A percentile compares a stretch with the other conserved stretches of the same genome.
Evolutionary conservation across 2,113 vertebrate species (phyloP).

Genomic region (Trichechus manatus): DNA sequence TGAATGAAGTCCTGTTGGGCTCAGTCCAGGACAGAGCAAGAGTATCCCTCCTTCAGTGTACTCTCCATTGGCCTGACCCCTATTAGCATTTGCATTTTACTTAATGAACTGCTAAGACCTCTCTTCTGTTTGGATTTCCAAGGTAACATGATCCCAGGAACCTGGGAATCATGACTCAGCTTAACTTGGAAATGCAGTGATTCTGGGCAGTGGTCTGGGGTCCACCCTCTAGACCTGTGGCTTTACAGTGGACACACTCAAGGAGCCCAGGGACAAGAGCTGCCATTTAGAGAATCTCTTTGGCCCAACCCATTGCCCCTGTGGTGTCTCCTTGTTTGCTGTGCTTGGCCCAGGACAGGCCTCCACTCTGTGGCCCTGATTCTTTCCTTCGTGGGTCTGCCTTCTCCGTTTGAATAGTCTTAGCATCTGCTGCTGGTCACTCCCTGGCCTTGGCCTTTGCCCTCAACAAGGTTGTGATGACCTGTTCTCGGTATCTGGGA

Average conservation of each 20-base stretch:
- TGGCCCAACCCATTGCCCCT: neutral
- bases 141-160: neutral
- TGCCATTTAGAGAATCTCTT: neutral
- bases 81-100: neutral
- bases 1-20: neutral
- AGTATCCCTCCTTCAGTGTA: neutral
- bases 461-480: neutral
- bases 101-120: neutral
- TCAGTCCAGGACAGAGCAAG: neutral
- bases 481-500: neutral
- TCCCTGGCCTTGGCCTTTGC: neutral
- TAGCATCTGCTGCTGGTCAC: neutral
- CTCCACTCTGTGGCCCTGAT: neutral
- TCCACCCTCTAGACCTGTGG: neutral
- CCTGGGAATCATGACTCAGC: neutral
- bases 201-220: fast-evolving
- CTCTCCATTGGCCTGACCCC: neutral
- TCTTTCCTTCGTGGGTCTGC: neutral
- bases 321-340: neutral
- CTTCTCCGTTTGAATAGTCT: neutral
- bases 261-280: neutral
- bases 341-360: neutral
- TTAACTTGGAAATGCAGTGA: neutral
- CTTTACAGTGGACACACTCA: neutral
- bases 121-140: neutral